Base-by-base conservation (phyloP, 2,113 vertebrate genomes). In the Proterorhinus semilunaris region DNA sequence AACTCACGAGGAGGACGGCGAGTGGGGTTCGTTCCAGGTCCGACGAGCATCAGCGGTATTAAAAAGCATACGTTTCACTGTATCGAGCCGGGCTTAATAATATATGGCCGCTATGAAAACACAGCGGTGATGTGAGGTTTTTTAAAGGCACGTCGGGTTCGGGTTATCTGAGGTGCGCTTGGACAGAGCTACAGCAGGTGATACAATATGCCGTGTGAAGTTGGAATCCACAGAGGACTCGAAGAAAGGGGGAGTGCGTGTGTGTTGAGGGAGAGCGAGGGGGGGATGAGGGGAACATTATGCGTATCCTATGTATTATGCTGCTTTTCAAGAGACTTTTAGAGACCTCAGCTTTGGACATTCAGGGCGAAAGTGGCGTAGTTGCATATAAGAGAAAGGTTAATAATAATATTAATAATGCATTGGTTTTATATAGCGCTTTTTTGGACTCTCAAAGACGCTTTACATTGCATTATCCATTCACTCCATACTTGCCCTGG, bases 121-220 rank as follows among this genome's bases (percentile, higher is more conserved):
- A 17, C 15, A 4, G 55, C 55, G 13, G 55, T 36, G 15, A 12
- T 43, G 27, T 7, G 12, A 6, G 10, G 27, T 3, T 9, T 57
- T 42, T 13, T 8, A 42, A 3, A 58, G 55, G 27, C 13, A 12
- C 3, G 27, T 58, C 6, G 5, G 54, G 17, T 58, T 58, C 3
- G 10, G 54, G 54, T 57, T 58, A 42, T 58, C 6, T 42, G 11
- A 42, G 55, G 55, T 43, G 7, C 11, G 27, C 21, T 11, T 36
- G 10, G 5, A 27, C 6, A 12, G 10, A 58, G 51, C 51, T 42
- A 12, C 27, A 58, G 55, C 15, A 51, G 49, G 6, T 42, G 36
- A 58, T 42, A 58, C 6, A 36, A 42, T 58, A 58, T 58, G 21
- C 21, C 27, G 21, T 58, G 55, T 58, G 55, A 58, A 58, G 55